Percentiles rank a stretch among this genome's conserved stretches.
phyloP scores from a whole-genome alignment of 2,113 vertebrate species.

The Peromyscus polionotus region DNA sequence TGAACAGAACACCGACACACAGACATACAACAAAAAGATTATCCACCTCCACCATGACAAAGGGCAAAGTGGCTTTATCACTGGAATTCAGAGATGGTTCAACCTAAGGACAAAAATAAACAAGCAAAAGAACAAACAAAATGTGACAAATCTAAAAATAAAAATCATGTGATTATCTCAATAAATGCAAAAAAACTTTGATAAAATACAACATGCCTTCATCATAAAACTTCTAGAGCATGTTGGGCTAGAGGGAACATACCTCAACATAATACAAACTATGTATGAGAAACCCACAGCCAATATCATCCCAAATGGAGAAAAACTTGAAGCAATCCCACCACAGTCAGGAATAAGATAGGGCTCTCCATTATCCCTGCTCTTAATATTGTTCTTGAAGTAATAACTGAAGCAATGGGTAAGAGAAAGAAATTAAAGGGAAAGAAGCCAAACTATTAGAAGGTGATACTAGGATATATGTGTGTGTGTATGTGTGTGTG shows the following conservation, averaged over 20 bases:
- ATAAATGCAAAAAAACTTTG: neutral
- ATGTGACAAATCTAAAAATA: neutral
- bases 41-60: neutral
- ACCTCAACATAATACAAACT: neutral
- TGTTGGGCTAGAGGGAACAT: neutral
- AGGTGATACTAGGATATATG: neutral
- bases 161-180: neutral
- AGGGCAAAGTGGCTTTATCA: neutral
- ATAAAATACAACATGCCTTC: neutral
- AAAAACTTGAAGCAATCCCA: neutral
- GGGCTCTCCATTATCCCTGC: neutral
- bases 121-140: no score
- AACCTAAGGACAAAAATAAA: neutral
- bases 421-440: neutral
- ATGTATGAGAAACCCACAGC: neutral
- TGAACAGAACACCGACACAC: neutral
- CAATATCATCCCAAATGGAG: neutral
- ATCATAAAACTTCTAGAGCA: neutral
- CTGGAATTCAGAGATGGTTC: neutral
- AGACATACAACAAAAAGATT: neutral
- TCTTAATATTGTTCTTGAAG: neutral
- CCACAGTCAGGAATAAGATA: neutral
- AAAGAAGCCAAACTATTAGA: neutral
- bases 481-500: no score
- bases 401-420: neutral